phyloP scores from a whole-genome alignment of 1,140 invertebrate genomes.

The Chrysomallon squamiferum region DNA sequence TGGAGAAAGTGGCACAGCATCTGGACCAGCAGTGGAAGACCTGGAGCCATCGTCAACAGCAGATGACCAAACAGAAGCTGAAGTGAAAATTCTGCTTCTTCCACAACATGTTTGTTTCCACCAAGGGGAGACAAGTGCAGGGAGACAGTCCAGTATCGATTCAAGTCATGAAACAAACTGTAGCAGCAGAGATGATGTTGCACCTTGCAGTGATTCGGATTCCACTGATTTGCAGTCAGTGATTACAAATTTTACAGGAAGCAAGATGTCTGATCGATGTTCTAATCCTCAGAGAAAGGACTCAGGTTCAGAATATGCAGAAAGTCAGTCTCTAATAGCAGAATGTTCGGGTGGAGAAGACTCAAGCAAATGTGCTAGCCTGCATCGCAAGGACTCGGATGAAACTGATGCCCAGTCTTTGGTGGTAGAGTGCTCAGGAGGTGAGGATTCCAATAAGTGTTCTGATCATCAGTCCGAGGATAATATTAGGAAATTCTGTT shows the following conservation, averaged over 20 bases:
- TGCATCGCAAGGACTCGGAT: no score
- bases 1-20: conserved; percentile 36
- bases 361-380: no score
- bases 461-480: no score
- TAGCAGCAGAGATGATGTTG: background rate
- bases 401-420: no score
- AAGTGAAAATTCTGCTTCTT: conserved; percentile 26
- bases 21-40: conserved; percentile 19
- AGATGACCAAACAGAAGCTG: conserved; percentile 31
- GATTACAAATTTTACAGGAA: background rate
- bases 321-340: no score
- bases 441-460: no score
- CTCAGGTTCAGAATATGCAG: no score
- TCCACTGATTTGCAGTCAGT: background rate
- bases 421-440: no score
- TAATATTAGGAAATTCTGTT: no score
- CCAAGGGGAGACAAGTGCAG: background rate
- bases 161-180: conserved; percentile 1
- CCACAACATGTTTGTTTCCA: conserved; percentile 24
- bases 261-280: no score
- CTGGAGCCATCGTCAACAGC: conserved; percentile 30
- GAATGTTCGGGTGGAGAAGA: no score
- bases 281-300: no score
- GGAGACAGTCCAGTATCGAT: background rate
- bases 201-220: conserved; percentile 1